Percentiles rank a stretch among this genome's conserved stretches.
Evolutionary conservation across 2,888 invertebrate genomes (phyloP).

Genomic region (Aspidapion aeneum): DNA sequence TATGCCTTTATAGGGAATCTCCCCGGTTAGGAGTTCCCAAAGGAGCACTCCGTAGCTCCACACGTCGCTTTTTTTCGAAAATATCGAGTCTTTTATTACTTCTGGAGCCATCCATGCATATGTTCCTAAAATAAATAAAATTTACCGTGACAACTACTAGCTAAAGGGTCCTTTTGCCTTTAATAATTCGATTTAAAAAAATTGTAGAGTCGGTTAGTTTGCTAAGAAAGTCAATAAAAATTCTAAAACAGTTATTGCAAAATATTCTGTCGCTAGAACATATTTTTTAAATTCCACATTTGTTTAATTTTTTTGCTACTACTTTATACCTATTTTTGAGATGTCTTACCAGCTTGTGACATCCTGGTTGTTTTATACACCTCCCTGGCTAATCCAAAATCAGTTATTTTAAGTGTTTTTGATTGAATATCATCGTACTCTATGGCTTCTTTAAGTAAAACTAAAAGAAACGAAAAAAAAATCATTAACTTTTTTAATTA

Average conservation of each 20-base stretch:
- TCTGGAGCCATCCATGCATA: slow-evolving; percentile 99
- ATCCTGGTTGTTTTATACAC: slow-evolving; percentile 95
- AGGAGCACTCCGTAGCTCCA: slow-evolving; percentile 97
- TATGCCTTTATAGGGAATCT: slow-evolving; percentile 96
- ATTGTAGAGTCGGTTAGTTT: too few species aligned
- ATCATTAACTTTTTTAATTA: background rate
- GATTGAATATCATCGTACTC: slow-evolving; percentile 81
- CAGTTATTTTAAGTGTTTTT: slow-evolving; percentile 95
- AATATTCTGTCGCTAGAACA: too few species aligned
- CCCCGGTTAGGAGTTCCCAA: slow-evolving; percentile 95
- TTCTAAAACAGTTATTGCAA: too few species aligned
- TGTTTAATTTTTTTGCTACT: too few species aligned
- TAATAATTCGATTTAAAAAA: too few species aligned
- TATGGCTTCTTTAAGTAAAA: slow-evolving; percentile 78
- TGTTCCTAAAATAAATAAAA: slow-evolving; percentile 50
- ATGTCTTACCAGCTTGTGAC: slow-evolving; percentile 80
- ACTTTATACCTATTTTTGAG: too few species aligned
- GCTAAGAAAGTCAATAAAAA: too few species aligned
- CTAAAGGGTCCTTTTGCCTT: too few species aligned
- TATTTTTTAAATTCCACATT: too few species aligned
- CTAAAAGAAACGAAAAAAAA: slow-evolving; percentile 61
- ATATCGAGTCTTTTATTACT: slow-evolving; percentile 86
- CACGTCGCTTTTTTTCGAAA: slow-evolving; percentile 93
- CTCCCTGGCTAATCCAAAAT: slow-evolving; percentile 94
- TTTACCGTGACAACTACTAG: too few species aligned